Conservation (phyloP, 2,113 vertebrate species). For the Tachysurus fulvidraco region DNA sequence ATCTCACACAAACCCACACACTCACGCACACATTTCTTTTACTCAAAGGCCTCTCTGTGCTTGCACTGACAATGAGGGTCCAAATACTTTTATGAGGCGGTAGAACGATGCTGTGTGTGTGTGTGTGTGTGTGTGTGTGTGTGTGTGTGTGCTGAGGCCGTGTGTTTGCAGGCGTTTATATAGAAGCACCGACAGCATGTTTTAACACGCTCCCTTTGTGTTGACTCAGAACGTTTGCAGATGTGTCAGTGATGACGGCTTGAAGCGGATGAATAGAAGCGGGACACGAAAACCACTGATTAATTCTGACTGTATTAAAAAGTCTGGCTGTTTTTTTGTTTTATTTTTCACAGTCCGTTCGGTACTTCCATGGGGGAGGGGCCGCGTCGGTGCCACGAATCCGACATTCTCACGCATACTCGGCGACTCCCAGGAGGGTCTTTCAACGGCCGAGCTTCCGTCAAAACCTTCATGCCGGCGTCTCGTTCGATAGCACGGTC, state of each 20-base stretch:
- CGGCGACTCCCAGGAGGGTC: not conserved
- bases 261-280: not conserved
- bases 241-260: not conserved
- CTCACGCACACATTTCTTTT: not conserved
- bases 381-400: not conserved
- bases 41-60: slow-evolving; percentile 27
- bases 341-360: not conserved
- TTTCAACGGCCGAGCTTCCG: not conserved
- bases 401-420: not conserved
- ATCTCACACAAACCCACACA: not conserved
- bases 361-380: not conserved
- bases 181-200: not conserved
- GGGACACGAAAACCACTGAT: not conserved
- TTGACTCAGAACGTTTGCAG: slow-evolving; percentile 9
- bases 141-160: not conserved
- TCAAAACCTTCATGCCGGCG: fast-evolving
- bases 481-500: not conserved
- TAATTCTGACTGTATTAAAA: not conserved
- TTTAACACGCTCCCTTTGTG: slow-evolving; percentile 23
- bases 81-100: slow-evolving; percentile 5
- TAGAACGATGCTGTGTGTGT: slow-evolving; percentile 5
- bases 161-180: slow-evolving; percentile 1
- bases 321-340: not conserved
- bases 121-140: not conserved
- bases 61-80: slow-evolving; percentile 21